Conservation (phyloP, 2,888 invertebrate species). For the Agrotis clavis region DNA sequence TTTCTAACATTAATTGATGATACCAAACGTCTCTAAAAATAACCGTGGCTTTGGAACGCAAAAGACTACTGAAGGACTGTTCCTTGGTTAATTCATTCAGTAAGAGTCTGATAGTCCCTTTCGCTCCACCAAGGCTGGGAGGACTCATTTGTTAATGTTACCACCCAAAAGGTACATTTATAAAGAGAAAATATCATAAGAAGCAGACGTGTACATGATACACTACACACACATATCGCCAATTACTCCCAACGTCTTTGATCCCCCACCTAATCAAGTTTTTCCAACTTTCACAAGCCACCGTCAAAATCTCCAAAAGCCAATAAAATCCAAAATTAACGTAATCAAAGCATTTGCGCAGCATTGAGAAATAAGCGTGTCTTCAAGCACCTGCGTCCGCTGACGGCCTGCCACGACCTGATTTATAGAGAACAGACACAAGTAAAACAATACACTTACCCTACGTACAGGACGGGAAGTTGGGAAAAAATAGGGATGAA, state of each 20-base stretch:
- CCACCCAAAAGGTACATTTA: no score
- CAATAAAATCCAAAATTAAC: slow-evolving; percentile 57
- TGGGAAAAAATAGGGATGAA: slow-evolving; percentile 75
- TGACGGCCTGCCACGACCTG: slow-evolving; percentile 79
- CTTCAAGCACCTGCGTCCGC: slow-evolving; percentile 84
- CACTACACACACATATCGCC: background rate
- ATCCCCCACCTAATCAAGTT: slow-evolving; percentile 12
- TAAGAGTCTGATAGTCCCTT: no score
- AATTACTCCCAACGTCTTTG: background rate
- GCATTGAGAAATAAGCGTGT: slow-evolving; percentile 66
- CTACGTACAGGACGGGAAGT: slow-evolving; percentile 73
- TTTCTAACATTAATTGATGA: background rate
- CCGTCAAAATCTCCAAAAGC: background rate
- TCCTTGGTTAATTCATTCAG: no score
- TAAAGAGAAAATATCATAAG: no score
- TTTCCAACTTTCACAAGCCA: slow-evolving; percentile 7
- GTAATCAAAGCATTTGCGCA: slow-evolving; percentile 60
- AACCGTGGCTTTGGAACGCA: no score
- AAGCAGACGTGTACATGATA: no score
- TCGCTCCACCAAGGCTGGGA: no score
- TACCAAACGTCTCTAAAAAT: background rate
- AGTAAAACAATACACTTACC: slow-evolving; percentile 79
- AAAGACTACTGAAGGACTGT: no score
- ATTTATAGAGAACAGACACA: slow-evolving; percentile 82
- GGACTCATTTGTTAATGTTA: no score